phyloP scores from a whole-genome alignment of 2,113 vertebrate species.

The Tautogolabrus adspersus region DNA sequence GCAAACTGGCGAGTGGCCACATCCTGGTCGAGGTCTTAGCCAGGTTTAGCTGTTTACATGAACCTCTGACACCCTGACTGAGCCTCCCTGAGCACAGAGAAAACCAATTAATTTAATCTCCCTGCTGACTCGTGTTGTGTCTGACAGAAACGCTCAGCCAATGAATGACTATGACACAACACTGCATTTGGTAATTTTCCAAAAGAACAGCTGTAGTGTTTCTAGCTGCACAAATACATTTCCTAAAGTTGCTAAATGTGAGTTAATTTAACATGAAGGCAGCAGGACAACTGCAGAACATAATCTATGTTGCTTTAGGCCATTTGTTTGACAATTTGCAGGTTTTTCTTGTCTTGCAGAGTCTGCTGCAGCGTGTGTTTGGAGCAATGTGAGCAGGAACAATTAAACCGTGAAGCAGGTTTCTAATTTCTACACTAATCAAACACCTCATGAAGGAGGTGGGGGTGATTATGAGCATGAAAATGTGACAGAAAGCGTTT shows the following conservation, averaged over 20 bases:
- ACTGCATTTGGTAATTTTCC: too few relatives aligned
- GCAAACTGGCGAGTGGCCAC: not conserved
- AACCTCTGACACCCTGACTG: not conserved
- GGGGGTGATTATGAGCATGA: slow-evolving; percentile 11
- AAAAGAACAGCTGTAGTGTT: not conserved
- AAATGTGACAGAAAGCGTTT: not conserved
- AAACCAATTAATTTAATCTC: slow-evolving; percentile 3
- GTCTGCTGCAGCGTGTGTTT: not conserved
- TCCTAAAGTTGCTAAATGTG: too few relatives aligned
- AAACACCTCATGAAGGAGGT: slow-evolving; percentile 17
- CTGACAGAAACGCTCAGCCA: not conserved
- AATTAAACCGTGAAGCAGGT: not conserved
- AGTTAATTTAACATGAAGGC: too few relatives aligned
- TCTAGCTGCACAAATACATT: not conserved
- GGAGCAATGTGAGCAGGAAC: not conserved
- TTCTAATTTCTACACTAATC: slow-evolving; percentile 15
- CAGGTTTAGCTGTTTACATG: slow-evolving; percentile 30
- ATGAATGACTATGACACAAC: too few relatives aligned
- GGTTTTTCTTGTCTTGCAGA: not conserved
- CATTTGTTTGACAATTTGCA: too few relatives aligned
- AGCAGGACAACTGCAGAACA: too few relatives aligned
- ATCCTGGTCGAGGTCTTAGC: slow-evolving; percentile 7
- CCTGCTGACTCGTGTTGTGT: not conserved
- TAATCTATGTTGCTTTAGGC: too few relatives aligned
- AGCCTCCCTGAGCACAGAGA: not conserved